Base-by-base conservation (phyloP, 37 sponge, comb jelly and placozoan species). In the Diacarnus erythraeanus region DNA sequence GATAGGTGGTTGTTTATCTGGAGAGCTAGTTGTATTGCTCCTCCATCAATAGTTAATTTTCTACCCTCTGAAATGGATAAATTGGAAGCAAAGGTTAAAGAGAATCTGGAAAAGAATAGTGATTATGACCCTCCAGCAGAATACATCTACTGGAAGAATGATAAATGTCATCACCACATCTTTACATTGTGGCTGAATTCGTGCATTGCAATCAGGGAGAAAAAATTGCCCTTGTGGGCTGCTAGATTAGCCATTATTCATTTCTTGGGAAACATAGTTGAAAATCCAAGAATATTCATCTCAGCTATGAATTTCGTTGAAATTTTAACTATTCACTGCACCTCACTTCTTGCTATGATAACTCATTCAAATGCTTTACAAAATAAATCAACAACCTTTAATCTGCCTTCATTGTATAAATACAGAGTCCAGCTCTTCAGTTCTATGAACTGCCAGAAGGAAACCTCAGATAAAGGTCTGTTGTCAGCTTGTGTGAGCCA, bases 401-500 rank as follows among this genome's bases (percentile, higher is more conserved):
- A 25, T 29, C 57, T 89, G 22, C 84, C 85, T 38, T 38, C 31
- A 0, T 25, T 65, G 17, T 84, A 91, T 57, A 47, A 73, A 22
- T 64, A 78, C 29, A 38, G 27, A 25, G 72, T 80, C 1, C 83
- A 91, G 54, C n/a, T 91, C 3, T 91, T 91, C 73, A 85, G 77
- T 31, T 30, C 59, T 29, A 39, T 87, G 47, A 81, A 81, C 38
- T 44, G 74, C 57, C 12, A 9, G 35, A 74, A 54, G 9, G 35
- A 3, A 23, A 70, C 22, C 21, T 26, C 31, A 38, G 42, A 86
- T 22, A 29, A 29, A 1, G 56, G 73, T 60, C 38, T 87, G 5
- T 41, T 76, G 6, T 22, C 77, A 25, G 82, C 82, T 9, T 80
- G 81, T 58, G 61, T 51, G 5, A 44, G 69, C 6, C 51, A 76